These are phyloP conservation scores for Microcebus jonahi DNA, from an alignment of 2,113 vertebrate species.

Conservation along the genomic window DNA sequence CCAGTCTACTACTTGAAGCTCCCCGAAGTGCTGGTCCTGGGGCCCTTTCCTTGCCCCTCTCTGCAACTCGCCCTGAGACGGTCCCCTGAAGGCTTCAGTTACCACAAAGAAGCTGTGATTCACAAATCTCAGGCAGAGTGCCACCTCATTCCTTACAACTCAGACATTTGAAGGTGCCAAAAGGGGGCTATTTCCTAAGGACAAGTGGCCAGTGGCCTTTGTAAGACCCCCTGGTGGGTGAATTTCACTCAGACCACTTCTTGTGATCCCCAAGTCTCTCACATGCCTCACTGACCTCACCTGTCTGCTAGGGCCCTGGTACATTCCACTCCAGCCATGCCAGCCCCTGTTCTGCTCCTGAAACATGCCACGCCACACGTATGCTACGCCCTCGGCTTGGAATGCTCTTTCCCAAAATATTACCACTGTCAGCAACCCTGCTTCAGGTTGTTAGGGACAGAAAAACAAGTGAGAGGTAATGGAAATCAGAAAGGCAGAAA, in stretches of 20 bases:
- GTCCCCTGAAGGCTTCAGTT: neutral
- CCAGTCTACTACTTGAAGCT: neutral
- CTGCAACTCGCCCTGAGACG: neutral
- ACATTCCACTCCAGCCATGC: neutral
- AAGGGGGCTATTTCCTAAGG: neutral
- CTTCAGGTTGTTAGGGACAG: neutral
- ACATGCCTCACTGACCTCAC: neutral
- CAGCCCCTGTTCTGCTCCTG: neutral
- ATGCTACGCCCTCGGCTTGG: neutral
- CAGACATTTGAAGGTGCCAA: neutral
- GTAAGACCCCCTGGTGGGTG: neutral
- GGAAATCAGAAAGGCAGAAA: too few species aligned
- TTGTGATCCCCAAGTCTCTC: neutral
- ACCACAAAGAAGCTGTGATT: neutral
- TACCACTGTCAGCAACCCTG: neutral
- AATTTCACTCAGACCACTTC: neutral
- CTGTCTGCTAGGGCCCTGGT: neutral
- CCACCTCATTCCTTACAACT: neutral
- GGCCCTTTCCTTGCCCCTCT: neutral
- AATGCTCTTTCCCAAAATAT: neutral
- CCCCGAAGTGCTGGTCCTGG: neutral
- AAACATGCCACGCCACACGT: neutral
- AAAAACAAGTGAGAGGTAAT: too few species aligned
- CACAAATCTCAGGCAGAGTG: neutral
- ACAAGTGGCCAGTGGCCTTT: neutral